Percentiles rank a stretch among this genome's conserved stretches.
Evolutionary conservation across 2,888 invertebrate genomes (phyloP).

Genomic region (Drosophila imparisetae): DNA sequence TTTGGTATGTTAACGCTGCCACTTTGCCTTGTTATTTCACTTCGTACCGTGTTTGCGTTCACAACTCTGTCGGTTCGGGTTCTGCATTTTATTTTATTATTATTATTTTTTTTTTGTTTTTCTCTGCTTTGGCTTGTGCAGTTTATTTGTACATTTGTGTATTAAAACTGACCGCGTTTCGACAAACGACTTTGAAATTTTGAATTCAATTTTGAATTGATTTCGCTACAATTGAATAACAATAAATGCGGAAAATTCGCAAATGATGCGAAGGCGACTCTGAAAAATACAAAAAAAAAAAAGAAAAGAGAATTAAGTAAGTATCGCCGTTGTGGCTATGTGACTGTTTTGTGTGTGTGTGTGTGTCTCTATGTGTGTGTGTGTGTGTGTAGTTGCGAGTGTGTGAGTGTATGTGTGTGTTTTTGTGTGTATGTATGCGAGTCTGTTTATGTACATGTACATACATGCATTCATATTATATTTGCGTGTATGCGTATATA

Average conservation of each 20-base stretch:
- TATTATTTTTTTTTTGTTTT: slow-evolving; percentile 76
- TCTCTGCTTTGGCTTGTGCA: slow-evolving; percentile 69
- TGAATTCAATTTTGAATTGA: slow-evolving; percentile 39
- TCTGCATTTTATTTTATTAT: slow-evolving; percentile 78
- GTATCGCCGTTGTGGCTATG: slow-evolving; percentile 65
- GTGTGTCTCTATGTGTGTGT: slow-evolving; percentile 15
- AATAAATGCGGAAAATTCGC: slow-evolving; percentile 74
- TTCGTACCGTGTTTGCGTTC: slow-evolving; percentile 78
- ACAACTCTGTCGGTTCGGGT: slow-evolving; percentile 77
- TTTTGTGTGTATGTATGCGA: slow-evolving; percentile 14
- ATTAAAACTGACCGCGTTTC: slow-evolving; percentile 46
- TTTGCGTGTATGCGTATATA: slow-evolving; percentile 44
- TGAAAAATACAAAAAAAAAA: slow-evolving; percentile 43
- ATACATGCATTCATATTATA: slow-evolving; percentile 26
- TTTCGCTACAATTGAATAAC: slow-evolving; percentile 51
- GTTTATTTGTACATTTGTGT: slow-evolving; percentile 61
- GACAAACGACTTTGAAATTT: slow-evolving; percentile 36
- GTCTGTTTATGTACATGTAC: slow-evolving; percentile 45
- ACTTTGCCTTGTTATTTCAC: slow-evolving; percentile 77
- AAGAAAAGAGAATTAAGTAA: slow-evolving; percentile 69
- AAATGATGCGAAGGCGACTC: slow-evolving; percentile 65
- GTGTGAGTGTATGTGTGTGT: slow-evolving; percentile 15
- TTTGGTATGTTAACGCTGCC: slow-evolving; percentile 54
- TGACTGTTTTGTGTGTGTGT: slow-evolving; percentile 30
- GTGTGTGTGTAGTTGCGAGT: slow-evolving; percentile 17